Conservation (phyloP, 2,888 invertebrate species). For the Teleogryllus oceanicus region DNA sequence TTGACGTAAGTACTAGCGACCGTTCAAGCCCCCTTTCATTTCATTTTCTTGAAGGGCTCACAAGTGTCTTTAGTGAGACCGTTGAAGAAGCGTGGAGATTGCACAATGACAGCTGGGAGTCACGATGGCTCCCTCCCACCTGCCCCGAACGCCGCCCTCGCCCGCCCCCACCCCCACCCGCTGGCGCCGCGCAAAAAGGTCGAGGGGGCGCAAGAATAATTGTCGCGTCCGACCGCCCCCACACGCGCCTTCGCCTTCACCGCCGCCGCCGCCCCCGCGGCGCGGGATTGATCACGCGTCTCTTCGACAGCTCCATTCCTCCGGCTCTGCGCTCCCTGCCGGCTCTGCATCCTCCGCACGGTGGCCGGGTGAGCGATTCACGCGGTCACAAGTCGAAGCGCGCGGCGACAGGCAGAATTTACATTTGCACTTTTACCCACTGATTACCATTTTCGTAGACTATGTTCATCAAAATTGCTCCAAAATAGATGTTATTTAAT, state of each 20-base stretch:
- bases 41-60: too few relatives aligned
- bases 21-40: too few relatives aligned
- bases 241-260: background rate
- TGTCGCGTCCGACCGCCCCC: conserved; percentile 18
- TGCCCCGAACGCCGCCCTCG: background rate
- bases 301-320: conserved; percentile 31
- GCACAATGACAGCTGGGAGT: too few relatives aligned
- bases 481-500: too few relatives aligned
- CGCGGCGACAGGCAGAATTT: rapidly evolving
- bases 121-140: background rate
- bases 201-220: conserved; percentile 3
- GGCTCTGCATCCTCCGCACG: background rate
- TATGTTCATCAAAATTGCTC: too few relatives aligned
- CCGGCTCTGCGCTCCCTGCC: background rate
- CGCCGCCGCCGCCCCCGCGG: background rate
- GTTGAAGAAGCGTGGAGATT: too few relatives aligned
- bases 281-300: background rate
- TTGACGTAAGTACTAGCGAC: too few relatives aligned
- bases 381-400: too few relatives aligned
- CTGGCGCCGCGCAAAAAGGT: background rate
- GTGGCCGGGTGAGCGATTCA: background rate
- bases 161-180: background rate
- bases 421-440: too few relatives aligned
- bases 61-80: too few relatives aligned
- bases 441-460: too few relatives aligned